Evolutionary conservation across 2,888 invertebrate species (phyloP), one percentile per base, ranked within the genome.

Genomic region (Subacronicta megacephala): DNA sequence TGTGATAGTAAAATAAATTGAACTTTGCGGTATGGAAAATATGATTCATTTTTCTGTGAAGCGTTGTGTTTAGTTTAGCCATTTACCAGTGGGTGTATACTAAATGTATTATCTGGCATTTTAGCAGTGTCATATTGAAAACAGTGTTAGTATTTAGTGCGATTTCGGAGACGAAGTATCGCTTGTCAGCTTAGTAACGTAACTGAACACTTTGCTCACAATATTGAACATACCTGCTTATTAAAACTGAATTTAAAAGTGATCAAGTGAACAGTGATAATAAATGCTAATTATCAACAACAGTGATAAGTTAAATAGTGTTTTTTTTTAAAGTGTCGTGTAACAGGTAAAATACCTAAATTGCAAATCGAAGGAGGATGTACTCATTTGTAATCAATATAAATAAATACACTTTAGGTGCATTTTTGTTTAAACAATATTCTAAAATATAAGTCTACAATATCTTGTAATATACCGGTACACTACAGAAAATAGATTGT

Each of bases 41-140:
- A 78, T 41, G 70, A 75, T 70, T 37, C 13, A 33, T 20, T 35
- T 77, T 90, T 6, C 46, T 40, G n/a, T 82, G 62, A 3, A n/a
- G 5, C 47, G 37, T 46, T 18, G 26, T 2, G 26, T 15, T 33
- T 7, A 59, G 61, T 56, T 69, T 46, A 65, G 53, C 56, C 51
- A 41, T 62, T 37, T 46, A n/a, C 57, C 52, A 54, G 55, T 52
- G 54, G 38, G 62, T 71, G 60, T 78, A 64, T 76, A 76, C 77
- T 63, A 64, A 75, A 76, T 75, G 69, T 90, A 89, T 92, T 92
- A 93, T 93, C 93, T 89, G 87, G 84, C 82, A 84, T 90, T 88
- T 82, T 90, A 90, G 90, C 90, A 90, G 89, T 92, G 93, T 92
- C 89, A 90, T 91, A 92, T 84, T 86, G 86, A 89, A 89, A 89